Evolutionary conservation across 1,140 invertebrate genomes (phyloP), one percentile per base, ranked within the genome.

Genomic region (Hylaeus volcanicus): DNA sequence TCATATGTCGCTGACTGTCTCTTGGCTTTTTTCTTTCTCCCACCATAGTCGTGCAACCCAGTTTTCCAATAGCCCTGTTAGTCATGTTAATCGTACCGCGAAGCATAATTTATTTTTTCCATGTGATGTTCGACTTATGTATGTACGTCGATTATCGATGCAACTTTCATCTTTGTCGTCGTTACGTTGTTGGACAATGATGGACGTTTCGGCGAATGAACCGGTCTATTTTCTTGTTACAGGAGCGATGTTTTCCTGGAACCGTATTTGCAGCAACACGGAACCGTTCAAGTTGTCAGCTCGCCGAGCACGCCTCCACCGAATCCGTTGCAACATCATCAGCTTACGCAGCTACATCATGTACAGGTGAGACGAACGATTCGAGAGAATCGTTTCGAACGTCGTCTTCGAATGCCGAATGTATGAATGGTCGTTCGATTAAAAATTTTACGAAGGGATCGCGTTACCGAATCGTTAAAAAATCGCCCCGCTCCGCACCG

Each of bases 211-310:
- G n/a, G 43, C 26, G n/a, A 48, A n/a, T 65, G 48, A 0, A 45
- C 65, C 37, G 45, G 15, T 45, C 43, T 11, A 26, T 66, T 70
- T 79, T 82, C 76, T 68, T 82, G 70, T 93, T 93, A 48, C 89
- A 94, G 93, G 86, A 93, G 90, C 85, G 93, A 93, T 89, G 92
- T 93, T 84, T 93, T 94, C 85, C 88, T 93, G 88, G 93, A 94
- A 87, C 91, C 93, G 56, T 93, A 93, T 74, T 84, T 93, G 76
- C 92, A 93, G 74, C 91, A 93, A 74, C 92, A 92, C 70, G 90
- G 91, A 60, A 92, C 92, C 73, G 92, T 93, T 82, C 89, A 92
- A 82, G 90, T 92, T 82, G 91, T 92, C 89, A 92, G 85, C 81
- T 93, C 92, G 65, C 92, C 92, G 66, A 92, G 88, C 82, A 92